These are phyloP conservation scores for Chrysaora quinquecirrha DNA, from an alignment of 30 jellyfish, hydroid and myxozoan genomes.

Conservation along the genomic window DNA sequence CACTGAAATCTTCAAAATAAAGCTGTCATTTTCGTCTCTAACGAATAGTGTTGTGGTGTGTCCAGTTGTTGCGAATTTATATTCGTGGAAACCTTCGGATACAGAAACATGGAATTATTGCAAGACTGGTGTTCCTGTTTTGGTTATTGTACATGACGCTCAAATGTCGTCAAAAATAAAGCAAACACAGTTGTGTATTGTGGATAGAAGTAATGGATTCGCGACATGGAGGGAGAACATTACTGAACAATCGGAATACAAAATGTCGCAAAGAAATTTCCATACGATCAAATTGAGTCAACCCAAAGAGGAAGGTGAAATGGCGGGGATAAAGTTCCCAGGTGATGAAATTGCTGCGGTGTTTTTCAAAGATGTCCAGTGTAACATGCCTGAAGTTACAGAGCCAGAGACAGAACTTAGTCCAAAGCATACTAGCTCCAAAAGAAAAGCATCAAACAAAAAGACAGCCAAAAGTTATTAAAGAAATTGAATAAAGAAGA, in stretches of 20 bases:
- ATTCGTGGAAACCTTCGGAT: conserved; percentile 77
- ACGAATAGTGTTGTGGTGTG: conserved; percentile 88
- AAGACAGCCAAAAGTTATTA: neutral
- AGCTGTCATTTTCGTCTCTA: conserved; percentile 83
- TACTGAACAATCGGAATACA: conserved; percentile 68
- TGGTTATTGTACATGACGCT: conserved; percentile 68
- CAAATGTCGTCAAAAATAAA: conserved; percentile 21
- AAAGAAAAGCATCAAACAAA: neutral
- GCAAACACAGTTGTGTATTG: conserved; percentile 75
- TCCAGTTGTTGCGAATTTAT: conserved; percentile 81
- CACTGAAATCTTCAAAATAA: conserved; percentile 81
- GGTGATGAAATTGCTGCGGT: conserved; percentile 77
- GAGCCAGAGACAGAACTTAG: conserved; percentile 24
- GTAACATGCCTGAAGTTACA: conserved; percentile 66
- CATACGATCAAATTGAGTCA: conserved; percentile 74
- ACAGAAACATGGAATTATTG: conserved; percentile 87
- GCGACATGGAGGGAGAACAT: conserved; percentile 91
- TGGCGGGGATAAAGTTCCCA: conserved; percentile 92
- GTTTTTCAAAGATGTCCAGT: conserved; percentile 77
- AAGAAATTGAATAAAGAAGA: conserved; percentile 78
- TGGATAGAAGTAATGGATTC: conserved; percentile 87
- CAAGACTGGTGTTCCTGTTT: conserved; percentile 87
- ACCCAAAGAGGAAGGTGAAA: conserved; percentile 68
- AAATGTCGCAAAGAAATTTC: conserved; percentile 78
- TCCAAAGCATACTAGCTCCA: conserved; percentile 55